A percentile compares a stretch with the other conserved stretches of the same genome.
These are phyloP conservation scores for Nothocercus julius DNA, from an alignment of 2,113 vertebrate species.

Conservation along the genomic window DNA sequence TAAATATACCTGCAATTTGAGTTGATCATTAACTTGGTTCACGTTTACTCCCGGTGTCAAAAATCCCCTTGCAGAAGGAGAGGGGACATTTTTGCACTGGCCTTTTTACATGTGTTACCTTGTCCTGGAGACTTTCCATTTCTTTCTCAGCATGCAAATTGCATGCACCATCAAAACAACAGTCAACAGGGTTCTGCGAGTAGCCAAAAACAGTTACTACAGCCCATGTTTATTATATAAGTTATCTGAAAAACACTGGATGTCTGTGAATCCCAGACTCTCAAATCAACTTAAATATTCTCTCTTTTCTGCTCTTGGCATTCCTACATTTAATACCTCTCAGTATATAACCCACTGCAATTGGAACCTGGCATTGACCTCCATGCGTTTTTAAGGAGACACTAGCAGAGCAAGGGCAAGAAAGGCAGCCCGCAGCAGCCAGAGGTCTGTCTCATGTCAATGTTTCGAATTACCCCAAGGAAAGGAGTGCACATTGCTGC, in stretches of 20 bases:
- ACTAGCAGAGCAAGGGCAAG: not conserved
- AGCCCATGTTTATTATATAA: constrained; percentile 17
- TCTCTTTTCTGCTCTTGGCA: constrained; percentile 32
- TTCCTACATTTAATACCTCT: constrained; percentile 19
- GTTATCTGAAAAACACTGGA: not conserved
- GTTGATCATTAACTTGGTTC: not conserved
- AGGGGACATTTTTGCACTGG: not conserved
- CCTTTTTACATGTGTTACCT: not conserved
- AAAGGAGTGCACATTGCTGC: not conserved
- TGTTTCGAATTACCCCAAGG: constrained; percentile 58
- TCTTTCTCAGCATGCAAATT: not conserved
- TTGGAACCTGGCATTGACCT: constrained; percentile 47
- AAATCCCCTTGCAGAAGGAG: not conserved
- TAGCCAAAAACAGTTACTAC: constrained; percentile 3
- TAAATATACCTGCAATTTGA: not conserved
- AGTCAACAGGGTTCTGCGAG: not conserved
- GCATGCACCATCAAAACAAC: not conserved
- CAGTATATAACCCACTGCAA: not conserved
- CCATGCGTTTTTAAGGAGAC: constrained; percentile 50
- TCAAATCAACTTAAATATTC: constrained; percentile 44
- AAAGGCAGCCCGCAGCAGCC: constrained; percentile 16
- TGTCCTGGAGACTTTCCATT: not conserved
- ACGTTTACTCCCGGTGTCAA: not conserved
- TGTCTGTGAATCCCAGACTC: constrained; percentile 44
- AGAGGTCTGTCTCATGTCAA: constrained; percentile 52